Base-by-base conservation (phyloP, 2,888 invertebrate species). In the Sipha maydis region DNA sequence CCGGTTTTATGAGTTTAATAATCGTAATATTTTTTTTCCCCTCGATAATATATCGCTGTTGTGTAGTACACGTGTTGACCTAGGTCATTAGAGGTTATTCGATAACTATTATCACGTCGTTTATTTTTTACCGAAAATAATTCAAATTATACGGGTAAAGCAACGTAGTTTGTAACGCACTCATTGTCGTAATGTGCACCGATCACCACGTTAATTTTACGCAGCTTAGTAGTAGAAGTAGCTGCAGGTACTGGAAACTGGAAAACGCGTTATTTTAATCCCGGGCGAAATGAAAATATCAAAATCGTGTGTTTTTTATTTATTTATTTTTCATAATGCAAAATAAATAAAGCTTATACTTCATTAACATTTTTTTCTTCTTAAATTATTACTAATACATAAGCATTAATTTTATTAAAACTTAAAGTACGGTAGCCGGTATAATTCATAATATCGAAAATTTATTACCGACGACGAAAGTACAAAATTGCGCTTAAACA, bases 401-500 rank as follows among this genome's bases (percentile, higher is more conserved):
- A 56, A 56, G n/a, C 83, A 83, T 56, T 73, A 38, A 56, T 83
- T 83, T 83, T 73, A 75, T 83, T 73, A 83, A 83, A 75, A 75
- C 56, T 75, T 75, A 48, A 83, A 75, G 54, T 71, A 7, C 61
- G 69, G 54, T 38, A 56, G 17, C 61, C 61, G 61, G 25, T 61
- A 25, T 61, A 61, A 48, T 48, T 48, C 2, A 56, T n/a, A 14
- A 56, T 56, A 83, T 83, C 56, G 56, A n/a, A 61, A 75, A 84
- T 84, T 84, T 75, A 75, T 84, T 61, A 28, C 83, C 38, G 21
- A 75, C 83, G 75, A 84, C 75, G 38, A 73, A 84, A 61, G 34
- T 84, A 75, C 83, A 84, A 75, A 75, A 84, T 84, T 75, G 83
- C 83, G n/a, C 83, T 84, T 61, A 28, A 84, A 84, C 75, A 75